Base-by-base conservation (phyloP, 1,140 invertebrate genomes). In the Drosophila pseudoobscura region DNA sequence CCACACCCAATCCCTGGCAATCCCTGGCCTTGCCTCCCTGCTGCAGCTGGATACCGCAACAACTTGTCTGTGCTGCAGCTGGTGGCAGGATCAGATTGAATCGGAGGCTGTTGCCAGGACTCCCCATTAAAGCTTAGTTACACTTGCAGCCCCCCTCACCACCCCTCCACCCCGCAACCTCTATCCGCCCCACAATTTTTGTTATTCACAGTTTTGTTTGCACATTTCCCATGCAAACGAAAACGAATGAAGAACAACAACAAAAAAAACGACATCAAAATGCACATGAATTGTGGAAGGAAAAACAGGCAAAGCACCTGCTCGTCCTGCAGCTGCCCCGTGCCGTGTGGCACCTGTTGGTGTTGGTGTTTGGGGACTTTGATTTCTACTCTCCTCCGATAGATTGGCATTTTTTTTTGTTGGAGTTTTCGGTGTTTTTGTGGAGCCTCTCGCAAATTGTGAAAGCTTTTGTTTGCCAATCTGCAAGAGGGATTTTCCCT, bases 171-270 rank as follows among this genome's bases (percentile, higher is more conserved):
- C 15, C 15, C 15, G 0, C n/a, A 35, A 3, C 31, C 31, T 11
- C 11, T 35, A 9, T 4, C 35, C 35, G 5, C 24, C 20, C 15
- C 20, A 20, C 20, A 20, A 47, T 53, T 58, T 44, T 52, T 35
- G 44, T n/a, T 26, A 55, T 51, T 54, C 63, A 43, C 44, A 47
- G 43, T 54, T 58, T 53, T 78, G 78, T 87, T 80, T 87, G 35
- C 35, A 62, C 82, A 72, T 68, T 75, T 82, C 65, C 70, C 58
- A 68, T 62, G 73, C 68, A 78, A 71, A 63, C 62, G 29, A 43
- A 68, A 66, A 39, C 3, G 31, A 66, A 62, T 22, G n/a, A 22
- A 20, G 20, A 2, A 56, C 6, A 35, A 56, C 6, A 35, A 35
- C 8, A 44, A 45, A 74, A 65, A 62, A 65, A 49, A 44, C 26